A percentile compares a stretch with the other conserved stretches of the same genome.
Evolutionary conservation across 2,888 invertebrate species (phyloP).

Genomic region (Euplagia quadripunctaria): DNA sequence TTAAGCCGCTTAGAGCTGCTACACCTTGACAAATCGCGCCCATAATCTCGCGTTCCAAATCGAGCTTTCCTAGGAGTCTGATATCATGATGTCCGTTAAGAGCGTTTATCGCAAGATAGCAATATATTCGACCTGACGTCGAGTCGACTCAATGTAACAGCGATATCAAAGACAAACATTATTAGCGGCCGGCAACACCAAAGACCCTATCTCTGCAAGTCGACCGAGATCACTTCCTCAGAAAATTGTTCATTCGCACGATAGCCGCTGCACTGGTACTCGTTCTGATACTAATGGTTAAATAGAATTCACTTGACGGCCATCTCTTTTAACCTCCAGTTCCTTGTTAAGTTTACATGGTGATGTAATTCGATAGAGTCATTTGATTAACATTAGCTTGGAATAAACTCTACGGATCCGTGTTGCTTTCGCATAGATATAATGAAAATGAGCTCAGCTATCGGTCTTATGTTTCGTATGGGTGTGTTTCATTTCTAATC

Average conservation of each 20-base stretch:
- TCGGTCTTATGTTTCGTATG: constrained; percentile 55
- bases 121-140: constrained; percentile 48
- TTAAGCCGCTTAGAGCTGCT: constrained; percentile 57
- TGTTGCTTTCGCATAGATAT: constrained; percentile 66
- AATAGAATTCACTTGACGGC: constrained; percentile 56
- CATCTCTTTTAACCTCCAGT: constrained; percentile 46
- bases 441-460: constrained; percentile 66
- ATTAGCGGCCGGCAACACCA: constrained; percentile 53
- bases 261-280: constrained; percentile 40
- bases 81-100: constrained; percentile 42
- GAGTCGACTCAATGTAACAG: constrained; percentile 45
- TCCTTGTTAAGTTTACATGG: constrained; percentile 51
- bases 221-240: constrained; percentile 65
- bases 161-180: constrained; percentile 57
- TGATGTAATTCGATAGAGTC: constrained; percentile 65
- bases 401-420: constrained; percentile 59
- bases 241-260: constrained; percentile 70
- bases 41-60: constrained; percentile 61
- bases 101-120: constrained; percentile 51
- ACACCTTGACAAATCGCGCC: constrained; percentile 70
- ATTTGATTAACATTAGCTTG: constrained; percentile 66
- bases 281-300: constrained; percentile 49
- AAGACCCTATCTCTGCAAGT: constrained; percentile 58
- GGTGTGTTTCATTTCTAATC: constrained; percentile 56
- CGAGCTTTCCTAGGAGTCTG: constrained; percentile 46